Evolutionary conservation across 2,797 vertebrate species (phyloP), one percentile per base, ranked within the genome.

Genomic region (Allobates femoralis): DNA sequence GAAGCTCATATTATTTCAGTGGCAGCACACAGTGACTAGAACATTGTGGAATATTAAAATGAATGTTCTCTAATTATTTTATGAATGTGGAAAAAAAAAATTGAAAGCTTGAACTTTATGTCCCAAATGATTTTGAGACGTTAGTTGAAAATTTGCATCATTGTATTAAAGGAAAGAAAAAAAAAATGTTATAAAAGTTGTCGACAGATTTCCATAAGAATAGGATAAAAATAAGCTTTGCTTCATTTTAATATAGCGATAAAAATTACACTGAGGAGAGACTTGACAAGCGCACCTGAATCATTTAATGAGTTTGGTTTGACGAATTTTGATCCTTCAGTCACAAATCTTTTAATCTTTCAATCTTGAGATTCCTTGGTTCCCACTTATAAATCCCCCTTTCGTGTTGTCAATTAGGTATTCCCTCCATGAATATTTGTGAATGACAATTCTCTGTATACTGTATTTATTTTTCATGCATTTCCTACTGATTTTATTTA

Each of bases 311-410:
- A 87, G 79, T 80, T 75, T 75, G 75, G 64, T 58, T 87, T 79
- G 81, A 83, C 64, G 62, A 79, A 83, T 87, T 64, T 58, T 82
- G 62, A 87, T 87, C 80, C 66, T 34, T 26, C 74, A 87, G 80
- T 83, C 85, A 78, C 81, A 87, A 87, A 83, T 87, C 85, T 83
- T 87, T 87, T 84, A 84, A 86, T 86, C 85, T 82, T 81, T 82
- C 71, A 81, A 82, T 86, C 51, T 82, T 74, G 32, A 86, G 82
- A 46, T 60, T 86, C 46, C 77, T 77, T 62, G 73, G 80, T 75
- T 66, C 53, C 80, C 32, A 78, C 62, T 87, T 83, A 46, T 60
- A 87, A 83, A 71, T 87, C 74, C 80, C 60, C 66, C 60, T 81
- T 19, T 77, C n/a, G 19, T 46, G 15, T 18, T 83, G 74, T 50